A percentile compares a stretch with the other conserved stretches of the same genome.
phyloP scores from a whole-genome alignment of 2,113 vertebrate genomes.

The Podilymbus podiceps region DNA sequence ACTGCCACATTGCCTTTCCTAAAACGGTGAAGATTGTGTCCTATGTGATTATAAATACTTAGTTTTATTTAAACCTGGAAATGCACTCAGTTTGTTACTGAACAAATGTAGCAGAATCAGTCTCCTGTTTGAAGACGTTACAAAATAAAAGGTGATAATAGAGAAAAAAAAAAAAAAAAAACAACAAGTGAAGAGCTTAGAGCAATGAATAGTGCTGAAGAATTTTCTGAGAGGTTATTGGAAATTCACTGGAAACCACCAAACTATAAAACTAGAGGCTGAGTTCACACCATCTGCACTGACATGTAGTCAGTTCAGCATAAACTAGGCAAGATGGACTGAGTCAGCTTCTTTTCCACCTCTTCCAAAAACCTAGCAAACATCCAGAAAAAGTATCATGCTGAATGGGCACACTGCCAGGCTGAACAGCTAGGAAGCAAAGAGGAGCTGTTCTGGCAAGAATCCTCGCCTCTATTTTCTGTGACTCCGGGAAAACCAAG shows the following conservation, averaged over 20 bases:
- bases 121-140: not conserved
- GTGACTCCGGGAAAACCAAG: not conserved
- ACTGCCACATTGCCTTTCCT: not conserved
- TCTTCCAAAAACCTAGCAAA: not conserved
- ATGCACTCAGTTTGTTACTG: not conserved
- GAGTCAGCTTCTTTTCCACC: not conserved
- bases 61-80: not conserved
- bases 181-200: not conserved
- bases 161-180: not conserved
- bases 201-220: not conserved
- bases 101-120: not conserved
- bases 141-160: not conserved
- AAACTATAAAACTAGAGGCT: not conserved
- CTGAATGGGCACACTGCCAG: not conserved
- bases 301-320: not conserved
- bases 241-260: not conserved
- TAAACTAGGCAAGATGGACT: not conserved
- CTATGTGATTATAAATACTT: not conserved
- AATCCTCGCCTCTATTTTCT: not conserved
- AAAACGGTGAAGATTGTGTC: not conserved
- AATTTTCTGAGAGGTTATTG: not conserved
- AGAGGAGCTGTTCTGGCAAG: not conserved
- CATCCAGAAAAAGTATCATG: not conserved
- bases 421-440: not conserved
- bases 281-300: not conserved